Evolutionary conservation across 2,113 vertebrate genomes (phyloP), one percentile per base, ranked within the genome.

Genomic region (Ovibos moschatus): DNA sequence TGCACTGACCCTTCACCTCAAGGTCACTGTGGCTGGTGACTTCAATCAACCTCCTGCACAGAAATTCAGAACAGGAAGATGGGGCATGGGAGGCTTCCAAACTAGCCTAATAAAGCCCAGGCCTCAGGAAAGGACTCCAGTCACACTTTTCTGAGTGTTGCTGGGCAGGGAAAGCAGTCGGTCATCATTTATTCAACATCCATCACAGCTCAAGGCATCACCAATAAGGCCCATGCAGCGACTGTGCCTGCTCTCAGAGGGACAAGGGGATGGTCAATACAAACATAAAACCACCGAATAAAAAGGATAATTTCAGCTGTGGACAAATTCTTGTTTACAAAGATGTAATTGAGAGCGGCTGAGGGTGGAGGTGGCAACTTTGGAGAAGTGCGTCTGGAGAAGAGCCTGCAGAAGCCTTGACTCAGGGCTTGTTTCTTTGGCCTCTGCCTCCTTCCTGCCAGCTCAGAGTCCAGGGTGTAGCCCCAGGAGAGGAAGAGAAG

Each of bases 221-320:
- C 3, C 11, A 4, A 7, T 16, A 6, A 43, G 21, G 11, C 45
- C 60, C 51, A 6, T 19, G 1, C 6, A 6, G 36, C 0, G 4
- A 47, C 9, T 1, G 19, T 27, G 55, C n/a, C 9, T 0, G 0
- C 19, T 67, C 60, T 89, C 27, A 1, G 1, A 25, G 17, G 17
- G 30, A 7, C 2, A 1, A 6, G 36, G n/a, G 1, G 23, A 11
- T 10, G 82, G 78, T 6, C 10, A 14, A 21, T 21, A 53, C 25
- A 62, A 3, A 6, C 8, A 10, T 28, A 55, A 62, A 74, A 25
- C 43, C 64, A 53, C n/a, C 0, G 3, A 51, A 50, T 25, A 3
- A 30, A 51, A 93, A 76, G 83, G 50, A 33, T 13, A 6, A 3
- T 40, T 81, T 55, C 43, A 14, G 43, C 45, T 40, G 40, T 15